Conservation (phyloP, 2,113 vertebrate genomes). For the Clupea harengus region DNA sequence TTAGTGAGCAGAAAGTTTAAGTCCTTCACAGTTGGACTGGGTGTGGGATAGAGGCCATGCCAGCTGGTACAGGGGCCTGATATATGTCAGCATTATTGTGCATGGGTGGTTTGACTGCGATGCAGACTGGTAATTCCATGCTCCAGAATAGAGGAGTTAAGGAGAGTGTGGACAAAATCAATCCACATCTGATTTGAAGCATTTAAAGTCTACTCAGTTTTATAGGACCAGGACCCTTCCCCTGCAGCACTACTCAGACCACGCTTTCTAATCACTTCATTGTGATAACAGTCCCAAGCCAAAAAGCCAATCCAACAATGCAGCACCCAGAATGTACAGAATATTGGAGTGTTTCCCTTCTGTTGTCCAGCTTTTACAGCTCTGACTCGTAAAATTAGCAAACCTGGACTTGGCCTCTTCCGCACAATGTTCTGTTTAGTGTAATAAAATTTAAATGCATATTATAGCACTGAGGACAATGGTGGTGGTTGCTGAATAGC, state of each 20-base stretch:
- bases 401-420: not conserved
- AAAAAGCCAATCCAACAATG: not conserved
- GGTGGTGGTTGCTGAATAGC: not conserved
- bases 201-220: not conserved
- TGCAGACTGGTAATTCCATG: not conserved
- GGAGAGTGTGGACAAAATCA: not conserved
- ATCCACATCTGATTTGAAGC: not conserved
- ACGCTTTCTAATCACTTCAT: not conserved
- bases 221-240: not conserved
- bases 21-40: not conserved
- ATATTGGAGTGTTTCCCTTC: not conserved
- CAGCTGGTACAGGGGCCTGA: not conserved
- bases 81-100: not conserved
- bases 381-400: not conserved
- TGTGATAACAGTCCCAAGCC: not conserved
- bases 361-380: not conserved
- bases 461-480: not conserved
- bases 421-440: not conserved
- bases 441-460: conserved; percentile 2
- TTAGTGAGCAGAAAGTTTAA: not conserved
- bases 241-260: not conserved
- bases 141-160: not conserved
- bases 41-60: not conserved
- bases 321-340: not conserved
- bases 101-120: not conserved